phyloP scores from a whole-genome alignment of 2,888 invertebrate species.

The Panzeria rudis region DNA sequence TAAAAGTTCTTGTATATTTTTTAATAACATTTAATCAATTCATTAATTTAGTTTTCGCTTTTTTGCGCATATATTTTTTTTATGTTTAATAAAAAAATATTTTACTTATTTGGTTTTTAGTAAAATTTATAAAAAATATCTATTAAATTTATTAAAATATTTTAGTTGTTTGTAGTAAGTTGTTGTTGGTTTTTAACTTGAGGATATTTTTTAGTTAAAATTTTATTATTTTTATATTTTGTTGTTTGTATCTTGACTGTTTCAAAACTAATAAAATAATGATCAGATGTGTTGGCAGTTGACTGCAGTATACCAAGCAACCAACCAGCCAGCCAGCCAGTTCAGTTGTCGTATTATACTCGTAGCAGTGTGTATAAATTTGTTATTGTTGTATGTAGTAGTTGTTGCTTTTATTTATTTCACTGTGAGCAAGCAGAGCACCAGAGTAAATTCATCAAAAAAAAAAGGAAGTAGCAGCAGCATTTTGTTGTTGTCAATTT shows the following conservation, averaged over 20 bases:
- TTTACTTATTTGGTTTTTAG: neutral
- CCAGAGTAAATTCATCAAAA: conserved; percentile 1
- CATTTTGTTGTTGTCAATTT: conserved; percentile 28
- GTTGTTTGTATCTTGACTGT: conserved; percentile 65
- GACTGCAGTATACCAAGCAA: conserved; percentile 63
- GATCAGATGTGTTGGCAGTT: conserved; percentile 67
- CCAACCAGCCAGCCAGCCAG: conserved; percentile 20
- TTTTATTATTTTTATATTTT: conserved; percentile 29
- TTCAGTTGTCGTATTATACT: conserved; percentile 27
- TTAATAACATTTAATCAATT: conserved; percentile 18
- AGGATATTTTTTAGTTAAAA: conserved; percentile 45
- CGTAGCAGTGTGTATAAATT: conserved; percentile 17
- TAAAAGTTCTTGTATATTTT: conserved; percentile 24
- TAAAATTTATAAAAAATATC: neutral
- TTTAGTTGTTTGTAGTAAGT: neutral
- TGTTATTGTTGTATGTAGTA: conserved; percentile 10
- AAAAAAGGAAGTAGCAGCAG: conserved; percentile 34
- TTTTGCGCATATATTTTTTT: neutral
- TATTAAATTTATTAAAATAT: conserved; percentile 6
- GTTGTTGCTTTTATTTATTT: conserved; percentile 43
- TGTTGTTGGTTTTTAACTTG: conserved; percentile 27
- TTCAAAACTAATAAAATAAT: conserved; percentile 70
- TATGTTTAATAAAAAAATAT: neutral
- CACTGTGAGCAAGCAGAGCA: conserved; percentile 14
- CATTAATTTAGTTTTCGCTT: conserved; percentile 21